These are phyloP conservation scores for Nicator chloris DNA, from an alignment of 2,113 vertebrate species.

Conservation along the genomic window DNA sequence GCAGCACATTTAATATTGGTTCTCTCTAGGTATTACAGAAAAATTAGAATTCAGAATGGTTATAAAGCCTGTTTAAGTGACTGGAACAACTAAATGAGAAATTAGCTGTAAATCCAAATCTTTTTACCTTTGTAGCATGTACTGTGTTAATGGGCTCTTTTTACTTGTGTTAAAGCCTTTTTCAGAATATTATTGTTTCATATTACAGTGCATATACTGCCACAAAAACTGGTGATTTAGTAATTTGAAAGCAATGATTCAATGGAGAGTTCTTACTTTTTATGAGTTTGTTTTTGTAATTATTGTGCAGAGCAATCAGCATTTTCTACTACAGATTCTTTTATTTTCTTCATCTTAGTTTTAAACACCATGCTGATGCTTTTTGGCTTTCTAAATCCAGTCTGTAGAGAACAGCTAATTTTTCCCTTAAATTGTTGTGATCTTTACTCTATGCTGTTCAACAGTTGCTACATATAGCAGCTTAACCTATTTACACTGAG, in stretches of 20 bases:
- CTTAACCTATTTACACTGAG: neutral
- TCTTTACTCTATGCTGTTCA: neutral
- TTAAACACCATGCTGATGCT: neutral
- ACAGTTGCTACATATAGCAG: neutral
- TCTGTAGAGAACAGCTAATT: neutral
- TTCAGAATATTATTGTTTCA: neutral
- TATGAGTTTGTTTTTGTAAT: neutral
- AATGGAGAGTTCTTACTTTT: fast-evolving
- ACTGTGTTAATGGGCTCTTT: neutral
- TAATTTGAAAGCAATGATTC: neutral
- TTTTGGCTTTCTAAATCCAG: neutral
- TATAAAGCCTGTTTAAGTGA: neutral
- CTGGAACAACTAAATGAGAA: neutral
- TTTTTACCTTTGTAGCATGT: neutral
- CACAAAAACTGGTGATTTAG: neutral
- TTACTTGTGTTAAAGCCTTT: neutral
- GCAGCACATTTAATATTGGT: neutral
- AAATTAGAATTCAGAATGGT: neutral
- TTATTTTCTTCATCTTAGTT: neutral
- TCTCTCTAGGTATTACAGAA: neutral
- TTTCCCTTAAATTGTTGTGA: neutral
- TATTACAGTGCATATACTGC: neutral
- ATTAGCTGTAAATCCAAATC: neutral
- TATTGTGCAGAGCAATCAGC: neutral
- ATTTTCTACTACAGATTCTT: neutral